These are phyloP conservation scores for Drosophila anomalata DNA, from an alignment of 2,888 invertebrate genomes.

Conservation along the genomic window DNA sequence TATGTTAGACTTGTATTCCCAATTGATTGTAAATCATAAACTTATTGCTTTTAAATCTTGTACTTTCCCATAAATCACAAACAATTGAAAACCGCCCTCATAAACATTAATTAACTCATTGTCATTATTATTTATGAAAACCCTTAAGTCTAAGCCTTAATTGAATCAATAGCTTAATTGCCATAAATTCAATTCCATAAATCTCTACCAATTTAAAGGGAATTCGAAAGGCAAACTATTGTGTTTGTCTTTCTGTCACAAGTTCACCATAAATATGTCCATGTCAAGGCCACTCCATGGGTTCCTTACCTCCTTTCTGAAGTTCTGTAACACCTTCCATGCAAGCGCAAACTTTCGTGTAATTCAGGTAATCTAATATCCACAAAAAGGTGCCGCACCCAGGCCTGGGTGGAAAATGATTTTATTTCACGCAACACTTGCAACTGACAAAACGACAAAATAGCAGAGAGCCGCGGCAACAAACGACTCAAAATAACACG, in stretches of 20 bases:
- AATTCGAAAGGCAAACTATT: neutral
- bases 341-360: constrained; percentile 10
- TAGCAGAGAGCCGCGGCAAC: constrained; percentile 13
- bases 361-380: constrained; percentile 41
- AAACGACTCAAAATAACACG: constrained; percentile 66
- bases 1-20: too few relatives aligned
- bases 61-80: constrained; percentile 5
- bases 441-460: constrained; percentile 43
- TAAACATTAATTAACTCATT: constrained; percentile 17
- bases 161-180: constrained; percentile 7
- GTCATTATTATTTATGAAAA: neutral
- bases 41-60: neutral
- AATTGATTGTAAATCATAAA: neutral
- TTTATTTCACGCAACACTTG: constrained; percentile 46
- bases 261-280: constrained; percentile 1
- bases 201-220: constrained; percentile 6
- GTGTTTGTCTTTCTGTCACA: neutral
- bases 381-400: constrained; percentile 24
- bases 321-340: constrained; percentile 8
- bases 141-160: constrained; percentile 9
- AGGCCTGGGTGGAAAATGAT: constrained; percentile 22
- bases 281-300: constrained; percentile 16
- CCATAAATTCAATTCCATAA: constrained; percentile 5
- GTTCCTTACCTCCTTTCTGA: neutral
- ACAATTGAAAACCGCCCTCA: constrained; percentile 2